Base-by-base conservation (phyloP, 2,888 invertebrate genomes). In the Euphydryas editha region DNA sequence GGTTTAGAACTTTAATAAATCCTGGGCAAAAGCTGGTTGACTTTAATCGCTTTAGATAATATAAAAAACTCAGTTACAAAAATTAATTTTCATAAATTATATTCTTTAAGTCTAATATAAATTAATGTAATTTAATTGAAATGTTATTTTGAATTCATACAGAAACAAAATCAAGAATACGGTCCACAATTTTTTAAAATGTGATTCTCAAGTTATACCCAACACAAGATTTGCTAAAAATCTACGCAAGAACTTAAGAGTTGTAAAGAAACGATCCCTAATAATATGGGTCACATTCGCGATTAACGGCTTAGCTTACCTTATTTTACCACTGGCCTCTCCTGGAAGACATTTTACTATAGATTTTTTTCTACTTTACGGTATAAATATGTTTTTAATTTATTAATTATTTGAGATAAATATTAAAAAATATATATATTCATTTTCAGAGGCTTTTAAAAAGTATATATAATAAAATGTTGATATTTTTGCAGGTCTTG, bases 241-340 rank as follows among this genome's bases (percentile, higher is more conserved):
- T 6, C 70, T 86, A 13, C 59, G 75, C 39, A 72, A 36, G 0
- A 71, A 69, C 2, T 54, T 87, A 36, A 74, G 77, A 24, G 59
- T 55, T 3, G 82, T 86, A 3, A 87, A 87, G 70, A 78, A 74
- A 44, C 76, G 86, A 2, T 82, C 82, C 2, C 69, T 82, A 2
- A 39, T 81, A 0, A 84, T 81, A 71, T 86, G 84, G 85, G 5
- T 76, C 1, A 73, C 79, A 0, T 75, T 86, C 51, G 81, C 84
- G 8, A 69, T 69, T 0, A 83, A 84, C 42, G 81, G 81, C 0
- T 58, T 81, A 0, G 49, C 79, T 0, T 86, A 86, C 62, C 13
- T 77, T 2, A 1, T 69, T 1, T 72, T 75, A 49, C 80, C 83
- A 0, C 60, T 81, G 0, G 54, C 84, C 0, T 64, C 69, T 0